Percentiles rank a stretch among this genome's conserved stretches.
Conservation (phyloP, 2,797 vertebrate species). For the Carcharodon carcharias region DNA sequence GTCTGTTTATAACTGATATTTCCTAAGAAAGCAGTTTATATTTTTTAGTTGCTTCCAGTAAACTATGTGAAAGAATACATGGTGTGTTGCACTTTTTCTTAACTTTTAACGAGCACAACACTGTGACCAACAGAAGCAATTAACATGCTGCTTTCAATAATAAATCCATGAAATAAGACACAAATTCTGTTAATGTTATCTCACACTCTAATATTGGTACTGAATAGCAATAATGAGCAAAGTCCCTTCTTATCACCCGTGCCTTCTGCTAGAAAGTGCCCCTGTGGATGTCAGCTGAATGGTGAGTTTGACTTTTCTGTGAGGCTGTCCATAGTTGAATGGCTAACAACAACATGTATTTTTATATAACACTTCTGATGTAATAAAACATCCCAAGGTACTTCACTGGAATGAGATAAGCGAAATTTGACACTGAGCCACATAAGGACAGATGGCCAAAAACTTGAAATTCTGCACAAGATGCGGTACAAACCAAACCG, state of each 20-base stretch:
- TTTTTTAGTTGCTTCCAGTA: not conserved
- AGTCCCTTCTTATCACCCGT: not conserved
- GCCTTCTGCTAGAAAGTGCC: not conserved
- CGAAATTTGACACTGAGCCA: not conserved
- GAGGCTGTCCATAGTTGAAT: not conserved
- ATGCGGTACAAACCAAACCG: not conserved
- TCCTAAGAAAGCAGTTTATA: not conserved
- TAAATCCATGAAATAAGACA: not conserved
- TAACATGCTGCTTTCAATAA: not conserved
- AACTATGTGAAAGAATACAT: not conserved
- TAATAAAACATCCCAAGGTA: not conserved
- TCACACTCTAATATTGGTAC: not conserved
- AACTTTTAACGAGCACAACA: not conserved
- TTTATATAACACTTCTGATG: not conserved
- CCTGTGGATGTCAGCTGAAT: not conserved
- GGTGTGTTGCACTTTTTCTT: not conserved
- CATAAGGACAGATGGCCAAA: not conserved
- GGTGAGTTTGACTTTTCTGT: not conserved
- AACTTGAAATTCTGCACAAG: not conserved
- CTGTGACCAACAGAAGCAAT: not conserved
- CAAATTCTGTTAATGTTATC: not conserved
- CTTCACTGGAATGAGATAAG: not conserved
- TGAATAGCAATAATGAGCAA: not conserved
- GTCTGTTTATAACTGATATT: not conserved
- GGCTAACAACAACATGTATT: not conserved